These are phyloP conservation scores for Choristoneura rosaceana DNA, from an alignment of 2,888 invertebrate species.

Conservation along the genomic window DNA sequence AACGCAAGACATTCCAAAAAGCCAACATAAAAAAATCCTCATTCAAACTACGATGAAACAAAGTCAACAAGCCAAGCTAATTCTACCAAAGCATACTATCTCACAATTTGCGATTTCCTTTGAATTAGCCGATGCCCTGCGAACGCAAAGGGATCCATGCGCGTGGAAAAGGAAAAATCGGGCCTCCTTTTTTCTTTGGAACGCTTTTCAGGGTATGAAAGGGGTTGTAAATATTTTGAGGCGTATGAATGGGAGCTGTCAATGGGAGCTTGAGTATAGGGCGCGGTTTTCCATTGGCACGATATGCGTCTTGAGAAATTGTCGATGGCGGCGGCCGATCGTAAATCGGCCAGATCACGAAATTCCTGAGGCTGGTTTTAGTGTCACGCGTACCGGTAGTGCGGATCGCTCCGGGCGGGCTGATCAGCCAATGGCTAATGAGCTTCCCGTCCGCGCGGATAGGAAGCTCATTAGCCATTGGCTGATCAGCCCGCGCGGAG, in stretches of 20 bases:
- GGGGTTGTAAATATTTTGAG: slow-evolving; percentile 47
- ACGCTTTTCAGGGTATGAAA: slow-evolving; percentile 44
- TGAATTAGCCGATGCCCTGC: slow-evolving; percentile 48
- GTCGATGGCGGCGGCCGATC: neutral
- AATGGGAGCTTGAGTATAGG: slow-evolving; percentile 43
- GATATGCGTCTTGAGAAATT: slow-evolving; percentile 10
- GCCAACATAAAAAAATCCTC: neutral
- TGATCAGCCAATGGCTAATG: no score
- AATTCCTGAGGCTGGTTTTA: no score
- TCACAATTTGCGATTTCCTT: slow-evolving; percentile 41
- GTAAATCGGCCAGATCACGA: no score
- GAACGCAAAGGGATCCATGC: slow-evolving; percentile 66
- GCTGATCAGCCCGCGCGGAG: no score
- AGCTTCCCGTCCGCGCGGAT: no score
- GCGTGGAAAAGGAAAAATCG: slow-evolving; percentile 80
- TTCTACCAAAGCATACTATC: slow-evolving; percentile 30
- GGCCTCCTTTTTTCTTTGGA: slow-evolving; percentile 56
- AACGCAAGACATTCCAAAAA: neutral
- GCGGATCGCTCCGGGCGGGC: no score
- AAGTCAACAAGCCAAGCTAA: slow-evolving; percentile 38
- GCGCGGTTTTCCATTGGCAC: slow-evolving; percentile 29
- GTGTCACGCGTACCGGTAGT: no score
- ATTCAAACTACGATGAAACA: neutral
- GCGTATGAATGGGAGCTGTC: slow-evolving; percentile 44
- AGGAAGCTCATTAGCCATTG: no score